These are phyloP conservation scores for Eolophus roseicapilla DNA, from an alignment of 2,113 vertebrate species.

Conservation along the genomic window DNA sequence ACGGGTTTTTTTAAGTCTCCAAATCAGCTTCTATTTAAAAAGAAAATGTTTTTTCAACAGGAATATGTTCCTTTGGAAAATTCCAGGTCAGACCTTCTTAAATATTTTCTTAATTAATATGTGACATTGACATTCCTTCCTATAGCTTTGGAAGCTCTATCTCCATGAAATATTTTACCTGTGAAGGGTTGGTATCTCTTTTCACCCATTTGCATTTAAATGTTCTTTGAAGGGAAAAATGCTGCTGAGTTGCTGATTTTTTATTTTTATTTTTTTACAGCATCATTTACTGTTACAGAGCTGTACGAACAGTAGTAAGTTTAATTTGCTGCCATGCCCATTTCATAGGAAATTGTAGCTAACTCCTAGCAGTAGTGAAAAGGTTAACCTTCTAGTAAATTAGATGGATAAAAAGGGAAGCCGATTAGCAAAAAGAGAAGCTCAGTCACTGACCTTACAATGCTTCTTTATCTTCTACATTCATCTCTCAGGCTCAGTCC, in stretches of 20 bases:
- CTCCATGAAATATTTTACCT: slow-evolving; percentile 24
- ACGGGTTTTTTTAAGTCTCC: neutral
- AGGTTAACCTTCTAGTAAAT: slow-evolving; percentile 47
- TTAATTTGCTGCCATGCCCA: neutral
- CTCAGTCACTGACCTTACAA: slow-evolving; percentile 50
- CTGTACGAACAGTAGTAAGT: neutral
- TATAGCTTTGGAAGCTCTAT: neutral
- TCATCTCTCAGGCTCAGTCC: slow-evolving; percentile 39
- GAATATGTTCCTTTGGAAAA: neutral
- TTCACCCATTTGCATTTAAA: slow-evolving; percentile 10
- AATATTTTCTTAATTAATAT: slow-evolving; percentile 4
- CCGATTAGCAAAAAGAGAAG: slow-evolving; percentile 40
- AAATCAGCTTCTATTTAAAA: neutral
- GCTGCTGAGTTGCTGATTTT: neutral
- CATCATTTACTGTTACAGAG: neutral
- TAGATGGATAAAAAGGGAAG: slow-evolving; percentile 34
- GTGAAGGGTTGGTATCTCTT: neutral
- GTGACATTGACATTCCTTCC: neutral
- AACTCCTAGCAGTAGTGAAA: slow-evolving; percentile 17
- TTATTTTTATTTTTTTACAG: neutral
- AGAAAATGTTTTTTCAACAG: neutral
- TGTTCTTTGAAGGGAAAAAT: neutral
- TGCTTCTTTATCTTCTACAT: slow-evolving; percentile 60
- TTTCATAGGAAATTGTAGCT: neutral
- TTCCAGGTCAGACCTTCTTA: neutral